Percentiles rank a stretch among this genome's conserved stretches.
phyloP scores from a whole-genome alignment of 1,140 invertebrate genomes.

The Phortica variegata region DNA sequence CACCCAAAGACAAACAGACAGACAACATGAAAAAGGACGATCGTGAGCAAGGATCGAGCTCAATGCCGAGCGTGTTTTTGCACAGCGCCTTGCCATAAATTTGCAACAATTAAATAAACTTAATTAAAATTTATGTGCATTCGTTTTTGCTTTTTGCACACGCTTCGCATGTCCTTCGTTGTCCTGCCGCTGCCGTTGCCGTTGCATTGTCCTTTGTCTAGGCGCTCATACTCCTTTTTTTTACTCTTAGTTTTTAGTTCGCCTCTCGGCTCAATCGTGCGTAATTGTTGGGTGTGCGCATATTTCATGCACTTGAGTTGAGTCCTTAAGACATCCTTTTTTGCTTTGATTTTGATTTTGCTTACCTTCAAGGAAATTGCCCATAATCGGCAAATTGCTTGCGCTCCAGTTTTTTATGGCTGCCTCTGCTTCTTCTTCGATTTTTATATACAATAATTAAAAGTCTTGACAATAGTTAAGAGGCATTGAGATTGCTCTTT shows the following conservation, averaged over 20 bases:
- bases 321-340: background rate
- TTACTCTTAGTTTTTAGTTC: too few species aligned
- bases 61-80: constrained; percentile 21
- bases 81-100: constrained; percentile 47
- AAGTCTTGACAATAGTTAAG: too few species aligned
- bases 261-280: too few species aligned
- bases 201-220: background rate
- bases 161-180: background rate
- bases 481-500: too few species aligned
- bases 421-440: too few species aligned
- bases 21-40: background rate
- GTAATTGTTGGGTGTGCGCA: too few species aligned
- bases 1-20: background rate
- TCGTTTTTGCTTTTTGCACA: constrained; percentile 36
- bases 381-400: too few species aligned
- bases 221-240: too few species aligned
- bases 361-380: too few species aligned
- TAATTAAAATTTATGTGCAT: constrained; percentile 56
- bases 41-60: constrained; percentile 13
- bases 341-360: too few species aligned
- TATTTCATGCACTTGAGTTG: constrained; percentile 16
- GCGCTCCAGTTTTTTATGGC: too few species aligned
- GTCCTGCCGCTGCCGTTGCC: background rate
- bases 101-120: constrained; percentile 53
- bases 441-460: too few species aligned